Evolutionary conservation across 1,140 invertebrate species (phyloP).

Genomic region (Holcopasites calliopsidis): DNA sequence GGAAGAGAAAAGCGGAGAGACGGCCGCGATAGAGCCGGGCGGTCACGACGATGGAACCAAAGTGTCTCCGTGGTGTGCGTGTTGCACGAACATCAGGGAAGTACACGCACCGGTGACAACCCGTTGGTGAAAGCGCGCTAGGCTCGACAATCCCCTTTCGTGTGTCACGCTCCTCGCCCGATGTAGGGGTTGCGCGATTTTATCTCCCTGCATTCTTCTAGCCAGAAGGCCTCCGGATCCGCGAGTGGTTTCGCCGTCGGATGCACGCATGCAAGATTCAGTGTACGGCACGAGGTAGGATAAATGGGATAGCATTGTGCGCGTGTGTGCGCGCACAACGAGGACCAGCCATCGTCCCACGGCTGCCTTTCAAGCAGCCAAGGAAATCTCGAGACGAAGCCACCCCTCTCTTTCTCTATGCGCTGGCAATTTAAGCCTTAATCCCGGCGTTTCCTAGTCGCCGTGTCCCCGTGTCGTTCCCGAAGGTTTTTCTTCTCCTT

Average conservation of each 20-base stretch:
- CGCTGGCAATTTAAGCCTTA: slow-evolving; percentile 57
- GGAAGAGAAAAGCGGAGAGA: not conserved
- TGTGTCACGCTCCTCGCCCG: slow-evolving; percentile 14
- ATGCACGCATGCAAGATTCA: not conserved
- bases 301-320: not conserved
- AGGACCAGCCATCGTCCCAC: slow-evolving; percentile 42
- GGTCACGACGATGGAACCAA: slow-evolving; percentile 20
- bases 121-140: slow-evolving; percentile 6
- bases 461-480: not conserved
- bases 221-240: slow-evolving; percentile 48
- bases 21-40: slow-evolving; percentile 11
- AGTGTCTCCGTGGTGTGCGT: not conserved
- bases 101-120: not conserved
- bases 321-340: not conserved
- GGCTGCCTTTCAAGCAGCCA: slow-evolving; percentile 55
- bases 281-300: not conserved
- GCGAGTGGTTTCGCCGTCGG: slow-evolving; percentile 32
- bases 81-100: not conserved
- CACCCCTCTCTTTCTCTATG: not conserved
- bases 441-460: slow-evolving; percentile 38
- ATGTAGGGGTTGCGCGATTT: slow-evolving; percentile 65
- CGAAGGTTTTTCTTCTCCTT: slow-evolving; percentile 15
- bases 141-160: slow-evolving; percentile 26
- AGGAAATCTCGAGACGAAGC: slow-evolving; percentile 61
- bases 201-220: slow-evolving; percentile 64